phyloP scores from a whole-genome alignment of 2,797 vertebrate genomes.

The Molossus molossus region DNA sequence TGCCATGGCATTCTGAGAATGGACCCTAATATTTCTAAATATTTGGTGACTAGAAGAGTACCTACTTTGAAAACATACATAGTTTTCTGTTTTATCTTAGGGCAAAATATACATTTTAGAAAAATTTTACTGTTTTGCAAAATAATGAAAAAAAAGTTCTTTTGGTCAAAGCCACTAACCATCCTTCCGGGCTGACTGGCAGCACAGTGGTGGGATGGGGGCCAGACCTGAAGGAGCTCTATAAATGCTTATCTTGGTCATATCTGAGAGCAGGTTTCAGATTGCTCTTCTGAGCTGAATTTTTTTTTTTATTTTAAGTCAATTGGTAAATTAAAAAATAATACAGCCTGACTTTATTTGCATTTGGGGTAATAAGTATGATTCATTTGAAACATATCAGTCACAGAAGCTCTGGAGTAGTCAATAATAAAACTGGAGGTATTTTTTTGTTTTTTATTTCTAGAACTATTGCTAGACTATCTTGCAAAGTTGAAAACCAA shows the following conservation, averaged over 20 bases:
- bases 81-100: neutral
- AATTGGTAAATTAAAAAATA: neutral
- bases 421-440: neutral
- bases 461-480: neutral
- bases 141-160: neutral
- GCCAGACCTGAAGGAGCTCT: neutral
- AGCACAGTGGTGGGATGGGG: neutral
- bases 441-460: neutral
- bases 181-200: neutral
- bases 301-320: neutral
- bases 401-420: neutral
- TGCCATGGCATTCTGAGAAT: neutral
- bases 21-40: neutral
- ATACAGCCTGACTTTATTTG: neutral
- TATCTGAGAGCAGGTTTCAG: neutral
- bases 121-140: neutral
- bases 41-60: neutral
- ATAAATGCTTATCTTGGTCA: neutral
- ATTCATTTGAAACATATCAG: neutral
- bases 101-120: neutral
- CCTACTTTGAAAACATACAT: neutral
- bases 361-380: neutral
- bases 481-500: conserved; percentile 13
- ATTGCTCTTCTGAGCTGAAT: neutral
- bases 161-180: neutral